Percentiles rank a stretch among this genome's conserved stretches.
These are phyloP conservation scores for Drosophila vallismaia DNA, from an alignment of 2,888 invertebrate species.

Conservation along the genomic window DNA sequence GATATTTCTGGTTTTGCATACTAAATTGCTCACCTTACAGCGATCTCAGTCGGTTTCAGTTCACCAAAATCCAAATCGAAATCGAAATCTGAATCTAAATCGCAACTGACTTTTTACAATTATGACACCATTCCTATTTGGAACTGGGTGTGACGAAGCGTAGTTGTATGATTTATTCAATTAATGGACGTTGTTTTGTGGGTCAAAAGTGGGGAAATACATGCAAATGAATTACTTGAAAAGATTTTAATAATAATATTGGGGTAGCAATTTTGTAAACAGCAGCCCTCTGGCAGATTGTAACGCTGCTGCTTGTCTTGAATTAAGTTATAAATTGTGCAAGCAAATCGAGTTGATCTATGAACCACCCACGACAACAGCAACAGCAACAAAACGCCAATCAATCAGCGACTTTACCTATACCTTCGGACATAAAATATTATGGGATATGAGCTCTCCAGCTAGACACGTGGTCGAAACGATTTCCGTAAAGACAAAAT, in stretches of 20 bases:
- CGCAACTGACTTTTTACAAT: conserved; percentile 38
- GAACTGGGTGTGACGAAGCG: conserved; percentile 32
- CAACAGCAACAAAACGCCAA: conserved; percentile 26
- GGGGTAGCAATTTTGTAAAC: conserved; percentile 55
- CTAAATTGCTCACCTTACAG: conserved; percentile 38
- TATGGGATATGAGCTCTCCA: background rate
- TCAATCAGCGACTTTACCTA: conserved; percentile 36
- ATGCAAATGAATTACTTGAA: background rate
- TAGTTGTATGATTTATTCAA: conserved; percentile 50
- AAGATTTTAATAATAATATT: conserved; percentile 31
- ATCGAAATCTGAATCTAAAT: conserved; percentile 4
- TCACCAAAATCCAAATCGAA: background rate
- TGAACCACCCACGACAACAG: conserved; percentile 60
- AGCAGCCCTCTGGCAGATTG: conserved; percentile 54
- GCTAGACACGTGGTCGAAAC: conserved; percentile 7
- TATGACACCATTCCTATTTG: conserved; percentile 71
- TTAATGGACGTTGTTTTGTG: conserved; percentile 55
- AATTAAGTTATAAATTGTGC: conserved; percentile 76
- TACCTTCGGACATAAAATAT: conserved; percentile 31
- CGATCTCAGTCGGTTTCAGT: conserved; percentile 11
- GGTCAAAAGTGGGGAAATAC: conserved; percentile 48
- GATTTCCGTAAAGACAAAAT: conserved; percentile 1
- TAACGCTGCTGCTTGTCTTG: conserved; percentile 65
- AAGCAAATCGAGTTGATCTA: conserved; percentile 63
- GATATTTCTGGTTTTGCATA: conserved; percentile 58